Conservation (phyloP, 2,113 vertebrate genomes). For the Syrrhaptes paradoxus region DNA sequence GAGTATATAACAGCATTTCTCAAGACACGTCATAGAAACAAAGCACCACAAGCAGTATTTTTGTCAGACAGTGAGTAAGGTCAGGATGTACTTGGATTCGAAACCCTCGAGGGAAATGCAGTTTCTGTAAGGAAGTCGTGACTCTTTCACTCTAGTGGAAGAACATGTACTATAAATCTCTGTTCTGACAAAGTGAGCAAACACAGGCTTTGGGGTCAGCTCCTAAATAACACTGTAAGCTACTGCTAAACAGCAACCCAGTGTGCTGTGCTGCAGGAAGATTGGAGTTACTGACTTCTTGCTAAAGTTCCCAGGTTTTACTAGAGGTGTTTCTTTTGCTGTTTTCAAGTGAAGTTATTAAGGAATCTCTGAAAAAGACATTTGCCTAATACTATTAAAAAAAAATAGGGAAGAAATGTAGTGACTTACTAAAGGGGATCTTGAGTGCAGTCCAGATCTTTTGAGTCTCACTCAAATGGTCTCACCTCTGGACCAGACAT, state of each 20-base stretch:
- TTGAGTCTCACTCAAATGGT: not conserved
- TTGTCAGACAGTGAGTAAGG: constrained; percentile 10
- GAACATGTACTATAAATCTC: not conserved
- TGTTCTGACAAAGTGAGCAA: constrained; percentile 6
- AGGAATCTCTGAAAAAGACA: not conserved
- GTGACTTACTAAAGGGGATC: not conserved
- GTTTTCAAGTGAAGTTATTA: not conserved
- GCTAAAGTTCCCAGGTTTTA: not conserved
- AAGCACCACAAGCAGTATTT: not conserved
- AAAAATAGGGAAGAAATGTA: not conserved
- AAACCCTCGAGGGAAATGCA: constrained; percentile 15
- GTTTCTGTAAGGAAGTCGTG: not conserved
- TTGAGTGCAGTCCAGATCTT: not conserved
- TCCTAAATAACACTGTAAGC: not conserved
- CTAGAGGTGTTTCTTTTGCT: not conserved
- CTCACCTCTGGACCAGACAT: not conserved
- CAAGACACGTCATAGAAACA: not conserved
- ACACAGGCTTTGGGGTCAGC: not conserved
- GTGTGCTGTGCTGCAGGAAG: not conserved
- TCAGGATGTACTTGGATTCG: not conserved
- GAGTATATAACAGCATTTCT: not conserved
- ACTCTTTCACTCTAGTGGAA: not conserved
- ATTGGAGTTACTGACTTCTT: not conserved
- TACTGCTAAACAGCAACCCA: not conserved
- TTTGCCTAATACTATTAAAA: not conserved